phyloP scores from a whole-genome alignment of 2,113 vertebrate species.

The Prinia subflava region DNA sequence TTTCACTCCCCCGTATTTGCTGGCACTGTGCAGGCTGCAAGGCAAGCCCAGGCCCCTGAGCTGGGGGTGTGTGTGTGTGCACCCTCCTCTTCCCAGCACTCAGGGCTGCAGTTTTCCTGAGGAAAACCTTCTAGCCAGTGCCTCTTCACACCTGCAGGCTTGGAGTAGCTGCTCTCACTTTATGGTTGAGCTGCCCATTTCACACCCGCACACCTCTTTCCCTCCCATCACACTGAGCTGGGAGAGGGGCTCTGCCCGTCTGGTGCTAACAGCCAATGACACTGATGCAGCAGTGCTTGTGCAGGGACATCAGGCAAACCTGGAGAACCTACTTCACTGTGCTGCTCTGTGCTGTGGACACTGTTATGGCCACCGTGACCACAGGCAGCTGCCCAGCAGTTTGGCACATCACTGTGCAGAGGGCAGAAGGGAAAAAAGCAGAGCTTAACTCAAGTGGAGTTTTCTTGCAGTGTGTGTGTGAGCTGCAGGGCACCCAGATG shows the following conservation, averaged over 20 bases:
- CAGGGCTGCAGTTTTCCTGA: background rate
- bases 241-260: background rate
- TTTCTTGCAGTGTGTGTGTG: background rate
- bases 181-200: background rate
- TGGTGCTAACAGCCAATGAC: background rate
- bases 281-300: background rate
- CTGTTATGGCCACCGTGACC: background rate
- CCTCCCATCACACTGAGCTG: rapidly evolving
- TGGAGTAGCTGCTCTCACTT: background rate
- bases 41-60: background rate
- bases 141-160: background rate
- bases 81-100: background rate
- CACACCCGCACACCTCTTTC: background rate
- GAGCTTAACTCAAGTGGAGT: background rate
- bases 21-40: background rate
- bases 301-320: background rate
- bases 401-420: background rate
- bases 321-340: background rate
- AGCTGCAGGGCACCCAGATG: background rate
- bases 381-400: background rate
- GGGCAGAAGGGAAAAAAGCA: background rate
- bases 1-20: background rate
- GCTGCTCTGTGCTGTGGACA: rapidly evolving
- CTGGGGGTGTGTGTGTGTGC: too few species aligned
- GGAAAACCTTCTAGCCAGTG: background rate